Evolutionary conservation across 2,797 vertebrate species (phyloP), one percentile per base, ranked within the genome.

Genomic region (Adrianichthys oophorus): DNA sequence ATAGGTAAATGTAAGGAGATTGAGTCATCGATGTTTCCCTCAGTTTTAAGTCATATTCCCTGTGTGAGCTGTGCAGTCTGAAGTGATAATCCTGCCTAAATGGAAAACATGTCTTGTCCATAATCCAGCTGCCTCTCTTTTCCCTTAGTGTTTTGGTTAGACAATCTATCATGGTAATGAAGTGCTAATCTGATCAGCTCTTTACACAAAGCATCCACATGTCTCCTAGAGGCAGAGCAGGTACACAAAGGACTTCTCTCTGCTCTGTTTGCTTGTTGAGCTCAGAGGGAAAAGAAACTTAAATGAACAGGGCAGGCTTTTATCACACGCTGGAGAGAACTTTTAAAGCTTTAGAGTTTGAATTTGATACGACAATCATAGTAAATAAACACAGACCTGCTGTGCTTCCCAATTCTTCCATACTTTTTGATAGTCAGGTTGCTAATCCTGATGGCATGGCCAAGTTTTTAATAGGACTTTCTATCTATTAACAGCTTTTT

Each of bases 51-150:
- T 84, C 75, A 77, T 83, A 83, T 87, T 87, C 85, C 80, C 82
- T 55, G 29, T 58, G 71, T 45, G 61, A 85, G 64, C 77, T 80
- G 61, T 84, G 82, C 80, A 80, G 75, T 72, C 77, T 82, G 63
- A 85, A 80, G 79, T 80, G 80, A 81, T 90, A 87, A 90, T 90
- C 86, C 84, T 84, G 72, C 74, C 77, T 83, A 88, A 86, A 90
- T 86, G 76, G 78, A 88, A 89, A 86, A 84, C 87, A 85, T 84
- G 85, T 80, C 76, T 84, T 79, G 80, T 79, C 75, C 72, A 76
- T 90, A 89, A 89, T 91, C 89, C 85, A 86, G 80, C 80, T 86
- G 83, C 80, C 76, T 86, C 81, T 85, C 76, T 65, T 66, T 84
- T 88, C 81, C 82, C 78, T 64, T 62, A 82, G 85, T 83, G 84